These are phyloP conservation scores for Enteromius treurensis DNA, from an alignment of 2,797 vertebrate genomes.

Conservation along the genomic window DNA sequence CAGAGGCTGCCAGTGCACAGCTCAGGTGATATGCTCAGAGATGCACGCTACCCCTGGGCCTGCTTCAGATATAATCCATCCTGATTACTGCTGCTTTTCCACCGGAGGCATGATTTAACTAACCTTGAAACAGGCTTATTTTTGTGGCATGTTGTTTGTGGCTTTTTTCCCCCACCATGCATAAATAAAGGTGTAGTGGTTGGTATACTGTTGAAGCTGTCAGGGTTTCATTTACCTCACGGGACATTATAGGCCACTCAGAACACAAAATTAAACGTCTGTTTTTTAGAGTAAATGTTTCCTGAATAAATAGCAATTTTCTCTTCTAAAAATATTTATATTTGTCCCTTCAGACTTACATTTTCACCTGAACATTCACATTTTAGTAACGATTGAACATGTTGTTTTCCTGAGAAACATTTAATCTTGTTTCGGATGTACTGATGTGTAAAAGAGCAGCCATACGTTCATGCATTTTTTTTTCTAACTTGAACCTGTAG, in stretches of 20 bases:
- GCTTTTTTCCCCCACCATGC: neutral
- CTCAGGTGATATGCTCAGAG: slow-evolving; percentile 47
- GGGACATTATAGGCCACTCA: neutral
- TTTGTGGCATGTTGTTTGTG: slow-evolving; percentile 19
- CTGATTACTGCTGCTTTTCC: slow-evolving; percentile 53
- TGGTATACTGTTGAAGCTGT: neutral
- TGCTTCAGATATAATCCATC: slow-evolving; percentile 55
- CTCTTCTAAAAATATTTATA: neutral
- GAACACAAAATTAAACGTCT: neutral
- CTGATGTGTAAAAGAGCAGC: neutral
- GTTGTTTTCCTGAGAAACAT: neutral
- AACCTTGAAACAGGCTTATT: slow-evolving; percentile 52
- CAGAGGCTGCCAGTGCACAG: slow-evolving; percentile 51
- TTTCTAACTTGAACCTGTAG: neutral
- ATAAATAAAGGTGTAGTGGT: slow-evolving; percentile 6
- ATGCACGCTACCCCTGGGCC: slow-evolving; percentile 43
- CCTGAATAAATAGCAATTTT: neutral
- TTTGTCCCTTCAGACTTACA: neutral
- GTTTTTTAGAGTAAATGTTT: neutral
- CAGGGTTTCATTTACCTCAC: slow-evolving; percentile 9
- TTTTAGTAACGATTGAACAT: neutral
- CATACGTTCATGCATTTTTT: neutral
- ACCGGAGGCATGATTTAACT: slow-evolving; percentile 41
- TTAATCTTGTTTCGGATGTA: neutral
- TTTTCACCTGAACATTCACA: neutral